Evolutionary conservation across 2,888 invertebrate species (phyloP), one percentile per base, ranked within the genome.

Genomic region (Agrotis exclamationis): DNA sequence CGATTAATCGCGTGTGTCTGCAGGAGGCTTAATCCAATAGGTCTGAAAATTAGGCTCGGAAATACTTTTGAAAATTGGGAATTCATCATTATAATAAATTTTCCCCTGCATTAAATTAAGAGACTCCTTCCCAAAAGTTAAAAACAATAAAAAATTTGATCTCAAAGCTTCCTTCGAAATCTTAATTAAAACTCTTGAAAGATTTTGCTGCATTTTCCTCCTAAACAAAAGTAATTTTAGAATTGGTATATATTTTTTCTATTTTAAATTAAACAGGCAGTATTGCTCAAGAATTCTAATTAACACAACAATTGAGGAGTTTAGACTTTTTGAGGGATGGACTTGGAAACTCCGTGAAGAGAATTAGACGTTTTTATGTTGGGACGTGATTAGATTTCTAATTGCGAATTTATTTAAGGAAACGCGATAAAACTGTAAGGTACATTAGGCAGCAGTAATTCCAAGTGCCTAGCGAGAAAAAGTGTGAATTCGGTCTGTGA

Each of bases 221-320:
- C n/a, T 18, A 68, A 79, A 79, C 68, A 76, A 79, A 79, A 68
- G 76, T 76, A 62, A 76, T 79, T 79, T 76, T 64, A 45, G 67
- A 78, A 82, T 79, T 79, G 45, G 47, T 71, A 66, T 66, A 24
- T 77, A 63, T 66, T 62, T 57, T 56, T 66, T 64, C 60, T 72
- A 74, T 74, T 81, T 79, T 76, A 81, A 79, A 74, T 81, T 74
- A 79, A 83, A 74, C 74, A 65, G 72, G 47, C 74, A 64, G 78
- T 79, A 73, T 72, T 69, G 71, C 79, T 83, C 79, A 76, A 69
- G 80, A 84, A 82, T 84, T 82, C 84, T 84, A 84, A 84, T 84
- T 84, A 84, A 84, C 84, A 80, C 82, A 82, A 84, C 84, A 84
- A 80, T 83, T 57, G 84, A 78, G 84, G 72, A 80, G 80, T 80